A percentile compares a stretch with the other conserved stretches of the same genome.
phyloP scores from a whole-genome alignment of 2,113 vertebrate genomes.

The Spheniscus mendiculus region DNA sequence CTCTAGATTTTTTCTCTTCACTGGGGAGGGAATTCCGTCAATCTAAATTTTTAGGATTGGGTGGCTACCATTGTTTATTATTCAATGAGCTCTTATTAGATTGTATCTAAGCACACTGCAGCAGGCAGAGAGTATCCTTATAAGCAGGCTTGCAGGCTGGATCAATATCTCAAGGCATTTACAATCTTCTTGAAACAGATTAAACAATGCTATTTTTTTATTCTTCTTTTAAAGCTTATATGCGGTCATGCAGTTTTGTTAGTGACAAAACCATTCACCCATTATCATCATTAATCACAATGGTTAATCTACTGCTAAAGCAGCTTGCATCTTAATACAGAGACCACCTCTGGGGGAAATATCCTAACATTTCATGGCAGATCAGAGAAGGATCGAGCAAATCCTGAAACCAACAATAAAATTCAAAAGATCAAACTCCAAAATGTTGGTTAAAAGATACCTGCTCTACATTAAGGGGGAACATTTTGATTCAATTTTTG shows the following conservation, averaged over 20 bases:
- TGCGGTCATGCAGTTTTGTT: not conserved
- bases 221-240: slow-evolving; percentile 57
- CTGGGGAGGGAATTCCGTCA: slow-evolving; percentile 70
- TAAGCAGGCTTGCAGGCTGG: slow-evolving; percentile 58
- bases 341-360: not conserved
- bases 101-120: slow-evolving; percentile 72
- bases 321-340: slow-evolving; percentile 8
- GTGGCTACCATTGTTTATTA: slow-evolving; percentile 75
- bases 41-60: slow-evolving; percentile 78
- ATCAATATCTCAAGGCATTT: slow-evolving; percentile 78
- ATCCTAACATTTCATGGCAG: not conserved
- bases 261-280: slow-evolving; percentile 16
- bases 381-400: not conserved
- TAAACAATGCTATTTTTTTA: slow-evolving; percentile 68
- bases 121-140: slow-evolving; percentile 62
- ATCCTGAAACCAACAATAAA: not conserved
- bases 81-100: slow-evolving; percentile 81
- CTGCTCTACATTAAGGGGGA: not conserved
- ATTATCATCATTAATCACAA: slow-evolving; percentile 20
- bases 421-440: not conserved
- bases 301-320: slow-evolving; percentile 4
- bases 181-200: slow-evolving; percentile 69
- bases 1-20: slow-evolving; percentile 56
- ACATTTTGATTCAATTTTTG: not conserved
- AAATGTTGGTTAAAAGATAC: not conserved